Base-by-base conservation (phyloP, 1,140 invertebrate species). In the Tenebrio molitor region DNA sequence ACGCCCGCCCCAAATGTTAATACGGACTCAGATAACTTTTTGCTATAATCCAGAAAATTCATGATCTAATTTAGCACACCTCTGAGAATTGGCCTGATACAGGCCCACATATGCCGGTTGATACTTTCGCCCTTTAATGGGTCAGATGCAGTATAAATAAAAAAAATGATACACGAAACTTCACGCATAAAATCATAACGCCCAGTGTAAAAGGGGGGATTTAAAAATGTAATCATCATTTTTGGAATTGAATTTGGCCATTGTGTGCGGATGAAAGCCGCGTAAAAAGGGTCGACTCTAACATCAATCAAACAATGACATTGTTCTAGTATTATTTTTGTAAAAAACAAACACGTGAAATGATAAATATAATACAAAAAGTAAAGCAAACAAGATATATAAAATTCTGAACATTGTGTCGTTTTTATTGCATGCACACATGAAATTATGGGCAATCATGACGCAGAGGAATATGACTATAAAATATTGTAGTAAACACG, bases 381-480 rank as follows among this genome's bases (percentile, higher is more conserved):
- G 29, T 58, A 69, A 50, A 67, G 29, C 68, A 70, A 70, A 70
- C 68, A 69, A 63, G 29, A 44, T 39, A 72, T 68, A 72, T 67
- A 72, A 69, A 73, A 73, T 73, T 69, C 72, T 63, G 72, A 44
- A 73, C 67, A 73, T 29, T 67, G 64, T 68, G 66, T 69, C 67
- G 62, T 69, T 68, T 63, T 73, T 73, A 73, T 69, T 63, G 39
- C 72, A 73, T 73, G 72, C 67, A 69, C 72, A 73, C 72, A 65
- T 39, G 67, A 73, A 73, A 69, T 73, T 73, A 69, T 44, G 33
- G 66, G 65, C 72, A 73, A 73, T 73, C 65, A 69, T 73, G 46
- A 69, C 67, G 39, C 25, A 46, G 67, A 44, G 72, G 67, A 73
- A 73, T 65, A 63, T 44, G 39, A 73, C 67, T 64, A 63, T 64